Evolutionary conservation across 2,113 vertebrate species (phyloP).

Genomic region (Dromaius novaehollandiae): DNA sequence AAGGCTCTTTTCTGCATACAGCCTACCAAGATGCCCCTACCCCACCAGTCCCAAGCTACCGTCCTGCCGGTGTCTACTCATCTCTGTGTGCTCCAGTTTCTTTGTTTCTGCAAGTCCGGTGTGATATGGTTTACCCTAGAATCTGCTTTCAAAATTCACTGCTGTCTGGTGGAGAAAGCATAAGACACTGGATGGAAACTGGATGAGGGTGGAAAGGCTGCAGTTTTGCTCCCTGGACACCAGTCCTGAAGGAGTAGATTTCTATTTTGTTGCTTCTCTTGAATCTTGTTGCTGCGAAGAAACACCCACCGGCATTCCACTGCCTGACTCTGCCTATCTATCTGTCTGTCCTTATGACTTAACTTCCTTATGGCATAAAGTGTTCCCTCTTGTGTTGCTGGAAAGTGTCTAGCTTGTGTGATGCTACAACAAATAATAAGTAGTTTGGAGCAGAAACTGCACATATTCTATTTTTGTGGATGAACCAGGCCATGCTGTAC

Average conservation of each 20-base stretch:
- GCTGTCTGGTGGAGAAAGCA: background rate
- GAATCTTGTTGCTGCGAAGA: background rate
- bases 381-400: rapidly evolving
- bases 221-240: background rate
- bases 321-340: background rate
- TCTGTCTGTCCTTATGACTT: background rate
- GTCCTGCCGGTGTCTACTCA: background rate
- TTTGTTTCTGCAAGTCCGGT: background rate
- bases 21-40: background rate
- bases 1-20: background rate
- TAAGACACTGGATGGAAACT: background rate
- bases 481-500: background rate
- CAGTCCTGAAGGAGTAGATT: background rate
- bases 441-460: background rate
- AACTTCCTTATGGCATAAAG: background rate
- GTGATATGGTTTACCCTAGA: background rate
- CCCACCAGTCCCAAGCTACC: background rate
- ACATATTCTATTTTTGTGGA: background rate
- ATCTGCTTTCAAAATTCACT: background rate
- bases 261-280: background rate
- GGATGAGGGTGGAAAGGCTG: background rate
- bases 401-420: background rate
- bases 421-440: background rate
- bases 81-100: background rate
- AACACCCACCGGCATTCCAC: rapidly evolving